phyloP scores from a whole-genome alignment of 2,797 vertebrate genomes.

The Silurus aristotelis region DNA sequence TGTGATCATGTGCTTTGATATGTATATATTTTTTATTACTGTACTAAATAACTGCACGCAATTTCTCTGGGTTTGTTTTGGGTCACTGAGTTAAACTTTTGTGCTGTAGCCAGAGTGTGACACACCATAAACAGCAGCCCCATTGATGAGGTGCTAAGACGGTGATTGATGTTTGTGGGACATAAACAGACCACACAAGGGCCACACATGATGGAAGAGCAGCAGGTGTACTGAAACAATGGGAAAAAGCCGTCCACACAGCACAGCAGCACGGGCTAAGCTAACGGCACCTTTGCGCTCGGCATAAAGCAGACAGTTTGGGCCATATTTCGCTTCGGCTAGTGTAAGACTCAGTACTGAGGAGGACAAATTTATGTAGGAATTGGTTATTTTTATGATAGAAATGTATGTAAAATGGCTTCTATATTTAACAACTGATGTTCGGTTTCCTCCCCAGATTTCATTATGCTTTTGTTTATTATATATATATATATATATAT shows the following conservation, averaged over 20 bases:
- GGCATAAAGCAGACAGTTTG: neutral
- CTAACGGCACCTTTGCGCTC: neutral
- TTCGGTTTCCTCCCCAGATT: neutral
- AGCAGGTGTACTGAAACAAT: conserved; percentile 54
- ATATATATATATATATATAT: too few relatives aligned
- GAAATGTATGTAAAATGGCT: neutral
- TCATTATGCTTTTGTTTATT: conserved; percentile 23
- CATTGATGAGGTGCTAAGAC: conserved; percentile 40
- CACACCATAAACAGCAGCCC: conserved; percentile 43
- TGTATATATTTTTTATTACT: neutral
- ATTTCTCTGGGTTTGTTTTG: neutral
- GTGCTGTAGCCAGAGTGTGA: conserved; percentile 45
- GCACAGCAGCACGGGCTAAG: conserved; percentile 4
- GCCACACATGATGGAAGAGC: conserved; percentile 35
- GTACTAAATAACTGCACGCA: neutral
- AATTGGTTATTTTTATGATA: neutral
- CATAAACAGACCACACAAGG: conserved; percentile 49
- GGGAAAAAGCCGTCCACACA: conserved; percentile 10
- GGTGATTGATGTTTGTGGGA: conserved; percentile 45
- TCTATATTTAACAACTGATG: neutral
- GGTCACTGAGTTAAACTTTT: neutral
- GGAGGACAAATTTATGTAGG: neutral
- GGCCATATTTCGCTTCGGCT: neutral
- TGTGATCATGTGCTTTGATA: neutral
- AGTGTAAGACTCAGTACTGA: neutral